Conservation (phyloP, 2,797 vertebrate species). For the Apodemus agrarius region DNA sequence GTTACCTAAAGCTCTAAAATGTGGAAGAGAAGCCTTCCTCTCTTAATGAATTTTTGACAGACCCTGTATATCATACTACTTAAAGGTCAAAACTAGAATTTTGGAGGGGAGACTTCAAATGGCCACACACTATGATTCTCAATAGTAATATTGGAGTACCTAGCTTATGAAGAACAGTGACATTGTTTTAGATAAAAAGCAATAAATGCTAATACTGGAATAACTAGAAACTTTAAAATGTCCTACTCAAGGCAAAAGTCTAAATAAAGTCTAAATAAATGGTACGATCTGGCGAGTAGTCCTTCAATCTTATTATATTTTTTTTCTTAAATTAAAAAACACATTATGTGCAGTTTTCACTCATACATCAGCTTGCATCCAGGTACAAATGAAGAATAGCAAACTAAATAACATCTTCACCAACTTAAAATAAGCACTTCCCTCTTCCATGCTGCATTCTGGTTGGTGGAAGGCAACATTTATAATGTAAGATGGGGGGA, state of each 20-base stretch:
- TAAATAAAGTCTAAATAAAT: slow-evolving; percentile 5
- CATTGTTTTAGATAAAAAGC: background rate
- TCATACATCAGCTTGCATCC: background rate
- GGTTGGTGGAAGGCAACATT: slow-evolving; percentile 51
- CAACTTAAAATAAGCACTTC: background rate
- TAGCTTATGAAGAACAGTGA: background rate
- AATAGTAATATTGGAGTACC: background rate
- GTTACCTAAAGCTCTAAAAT: background rate
- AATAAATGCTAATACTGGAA: background rate
- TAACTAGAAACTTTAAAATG: background rate
- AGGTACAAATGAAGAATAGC: background rate
- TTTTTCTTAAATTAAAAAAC: background rate
- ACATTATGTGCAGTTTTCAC: background rate
- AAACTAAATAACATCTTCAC: slow-evolving; percentile 16
- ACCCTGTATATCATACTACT: fast-evolving
- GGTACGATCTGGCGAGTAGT: background rate
- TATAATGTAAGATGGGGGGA: slow-evolving; percentile 70
- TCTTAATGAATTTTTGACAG: background rate
- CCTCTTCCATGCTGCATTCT: background rate
- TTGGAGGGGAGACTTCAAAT: background rate
- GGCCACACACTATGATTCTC: background rate
- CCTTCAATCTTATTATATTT: background rate
- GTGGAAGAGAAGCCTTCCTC: background rate
- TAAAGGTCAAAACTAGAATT: background rate
- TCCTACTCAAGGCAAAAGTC: background rate